A percentile compares a stretch with the other conserved stretches of the same genome.
These are phyloP conservation scores for Palythoa grandiflora DNA, from an alignment of 92 coral and sea anemone species.

Conservation along the genomic window DNA sequence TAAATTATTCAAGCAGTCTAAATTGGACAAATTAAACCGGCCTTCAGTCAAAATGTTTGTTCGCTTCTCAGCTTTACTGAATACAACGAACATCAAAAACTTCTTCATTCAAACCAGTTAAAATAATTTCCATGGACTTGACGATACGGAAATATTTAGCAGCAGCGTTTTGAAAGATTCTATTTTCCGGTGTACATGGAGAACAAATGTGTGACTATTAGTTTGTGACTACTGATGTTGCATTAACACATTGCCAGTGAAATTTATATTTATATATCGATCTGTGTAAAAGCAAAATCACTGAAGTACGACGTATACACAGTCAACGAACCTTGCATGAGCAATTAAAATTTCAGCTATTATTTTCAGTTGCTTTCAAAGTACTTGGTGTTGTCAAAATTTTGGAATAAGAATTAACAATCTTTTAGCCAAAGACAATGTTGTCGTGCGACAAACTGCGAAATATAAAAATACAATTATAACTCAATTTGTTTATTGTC, in stretches of 20 bases:
- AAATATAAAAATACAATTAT: conserved; percentile 22
- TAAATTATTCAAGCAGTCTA: conserved; percentile 23
- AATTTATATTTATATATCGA: background rate
- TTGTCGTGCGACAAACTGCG: background rate
- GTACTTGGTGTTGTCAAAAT: background rate
- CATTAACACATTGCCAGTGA: background rate
- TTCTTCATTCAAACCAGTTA: background rate
- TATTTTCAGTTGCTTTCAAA: background rate
- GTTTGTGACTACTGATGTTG: background rate
- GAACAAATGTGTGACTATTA: background rate
- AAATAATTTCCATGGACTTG: background rate
- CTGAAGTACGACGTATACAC: background rate
- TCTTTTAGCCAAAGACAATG: background rate
- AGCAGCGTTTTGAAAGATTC: background rate
- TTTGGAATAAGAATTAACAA: background rate
- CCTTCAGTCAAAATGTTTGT: background rate
- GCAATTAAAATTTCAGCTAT: no score
- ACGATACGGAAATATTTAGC: background rate
- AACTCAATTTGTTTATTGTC: conserved; percentile 12
- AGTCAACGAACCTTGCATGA: background rate
- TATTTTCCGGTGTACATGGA: background rate
- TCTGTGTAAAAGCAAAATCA: conserved; percentile 2
- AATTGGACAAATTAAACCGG: background rate
- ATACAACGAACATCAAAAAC: background rate
- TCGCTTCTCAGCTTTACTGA: background rate